Evolutionary conservation across 2,113 vertebrate genomes (phyloP), one percentile per base, ranked within the genome.

Genomic region (Nansenia antarctica): DNA sequence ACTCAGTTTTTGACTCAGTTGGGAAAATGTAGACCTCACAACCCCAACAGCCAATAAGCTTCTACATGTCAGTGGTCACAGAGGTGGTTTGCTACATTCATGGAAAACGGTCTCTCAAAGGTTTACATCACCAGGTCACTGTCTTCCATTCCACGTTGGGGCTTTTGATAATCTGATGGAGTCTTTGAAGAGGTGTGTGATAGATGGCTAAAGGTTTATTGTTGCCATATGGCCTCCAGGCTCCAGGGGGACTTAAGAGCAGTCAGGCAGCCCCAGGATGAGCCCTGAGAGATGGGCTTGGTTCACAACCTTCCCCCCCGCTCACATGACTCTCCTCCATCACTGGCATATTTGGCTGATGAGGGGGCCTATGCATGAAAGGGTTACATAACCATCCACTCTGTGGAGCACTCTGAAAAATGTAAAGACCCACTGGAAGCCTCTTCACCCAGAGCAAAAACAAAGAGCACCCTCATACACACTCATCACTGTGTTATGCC

Each of bases 381-480:
- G 35, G 3, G 54, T 77, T 82, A 72, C 45, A 68, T 75, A 82
- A 83, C 61, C 39, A 42, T 31, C 18, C 59, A 64, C 27, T 68
- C 55, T 67, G 32, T 27, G 53, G 66, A 57, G 26, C 49, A 14
- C 29, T 71, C 70, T 77, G 70, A 87, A 80, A 62, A 78, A 47
- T 18, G 8, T 65, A 69, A 32, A 34, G 32, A 14, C 49, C 34
- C n/a, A 53, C 53, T 45, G 65, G 64, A 31, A 80, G 29, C 62
- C 58, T 76, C 18, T 29, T 84, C 76, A 54, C 45, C 45, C 22
- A 58, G 14, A 12, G 32, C 18, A 39, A n/a, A n/a, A 70, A 81
- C 76, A 86, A 82, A 80, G 70, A 67, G 20, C 20, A 68, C 54
- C 47, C 69, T 71, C 76, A 74, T 2, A 32, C 32, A 35, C 58